A percentile compares a stretch with the other conserved stretches of the same genome.
phyloP scores from a whole-genome alignment of 2,888 invertebrate species.

The Campoplex nolae region DNA sequence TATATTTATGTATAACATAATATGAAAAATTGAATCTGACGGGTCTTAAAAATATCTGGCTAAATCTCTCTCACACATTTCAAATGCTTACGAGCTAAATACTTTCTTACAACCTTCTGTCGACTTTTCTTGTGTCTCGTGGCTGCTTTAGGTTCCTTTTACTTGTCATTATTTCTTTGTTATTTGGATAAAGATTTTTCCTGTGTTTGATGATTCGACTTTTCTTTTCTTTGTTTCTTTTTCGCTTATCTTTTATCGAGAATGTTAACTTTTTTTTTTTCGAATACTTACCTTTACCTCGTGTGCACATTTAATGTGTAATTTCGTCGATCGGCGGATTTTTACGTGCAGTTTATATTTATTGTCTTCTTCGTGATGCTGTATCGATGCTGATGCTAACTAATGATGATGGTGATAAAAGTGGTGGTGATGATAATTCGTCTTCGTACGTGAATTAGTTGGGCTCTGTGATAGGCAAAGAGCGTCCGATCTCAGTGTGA shows the following conservation, averaged over 20 bases:
- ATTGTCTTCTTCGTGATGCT: slow-evolving; percentile 37
- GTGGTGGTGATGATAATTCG: neutral
- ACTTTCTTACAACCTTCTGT: slow-evolving; percentile 84
- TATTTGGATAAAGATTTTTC: slow-evolving; percentile 1
- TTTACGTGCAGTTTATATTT: slow-evolving; percentile 49
- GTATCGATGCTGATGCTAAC: neutral
- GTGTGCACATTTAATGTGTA: slow-evolving; percentile 48
- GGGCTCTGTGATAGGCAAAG: slow-evolving; percentile 34
- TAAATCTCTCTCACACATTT: slow-evolving; percentile 77
- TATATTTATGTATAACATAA: slow-evolving; percentile 74
- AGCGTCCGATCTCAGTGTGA: slow-evolving; percentile 34
- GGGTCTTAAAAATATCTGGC: slow-evolving; percentile 83
- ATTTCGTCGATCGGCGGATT: slow-evolving; percentile 24
- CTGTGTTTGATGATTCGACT: slow-evolving; percentile 8
- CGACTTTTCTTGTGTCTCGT: slow-evolving; percentile 70
- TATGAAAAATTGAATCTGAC: slow-evolving; percentile 83
- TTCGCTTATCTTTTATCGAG: neutral
- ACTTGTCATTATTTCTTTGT: neutral
- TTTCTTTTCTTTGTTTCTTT: neutral
- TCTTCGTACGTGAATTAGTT: slow-evolving; percentile 37
- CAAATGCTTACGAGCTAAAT: slow-evolving; percentile 79
- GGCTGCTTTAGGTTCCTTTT: neutral
- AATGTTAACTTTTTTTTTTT: neutral
- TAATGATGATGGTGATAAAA: neutral
- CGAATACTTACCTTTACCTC: slow-evolving; percentile 49